Evolutionary conservation across 1,140 invertebrate species (phyloP), one percentile per base, ranked within the genome.

Genomic region (Psix sp.): DNA sequence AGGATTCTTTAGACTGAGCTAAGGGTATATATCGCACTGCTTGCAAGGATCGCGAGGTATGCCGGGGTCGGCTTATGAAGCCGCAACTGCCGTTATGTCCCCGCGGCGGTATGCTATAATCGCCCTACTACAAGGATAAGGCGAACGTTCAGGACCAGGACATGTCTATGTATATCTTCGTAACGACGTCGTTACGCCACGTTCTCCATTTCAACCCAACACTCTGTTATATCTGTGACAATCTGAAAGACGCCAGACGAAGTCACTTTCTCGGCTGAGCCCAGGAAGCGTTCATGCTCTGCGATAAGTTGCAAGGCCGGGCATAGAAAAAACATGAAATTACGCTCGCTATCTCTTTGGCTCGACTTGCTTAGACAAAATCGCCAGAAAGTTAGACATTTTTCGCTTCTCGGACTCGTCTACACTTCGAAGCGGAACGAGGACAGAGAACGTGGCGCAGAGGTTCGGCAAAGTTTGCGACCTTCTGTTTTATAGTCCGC

Each of bases 311-410:
- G 43, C 3, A 11, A 43, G 20, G 11, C 9, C n/a, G n/a, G n/a
- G 17, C 78, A 48, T 76, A 77, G 74, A 78, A 82, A 82, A 82
- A 79, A 74, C 74, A 77, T 80, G 13, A 13, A 29, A 29, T 42
- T 5, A 11, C 39, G 17, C 6, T 42, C 21, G n/a, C n/a, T n/a
- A n/a, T n/a, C n/a, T n/a, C n/a, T n/a, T n/a, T n/a, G n/a, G n/a
- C n/a, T n/a, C n/a, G n/a, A n/a, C n/a, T n/a, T n/a, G n/a, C n/a
- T n/a, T n/a, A n/a, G n/a, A n/a, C n/a, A n/a, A n/a, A n/a, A n/a
- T n/a, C n/a, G n/a, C n/a, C n/a, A n/a, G n/a, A n/a, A n/a, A n/a
- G n/a, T n/a, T n/a, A n/a, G n/a, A n/a, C n/a, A n/a, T n/a, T n/a
- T n/a, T n/a, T n/a, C n/a, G n/a, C n/a, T n/a, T n/a, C n/a, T n/a